Evolutionary conservation across 2,113 vertebrate species (phyloP).

Genomic region (Platysternon megacephalum): DNA sequence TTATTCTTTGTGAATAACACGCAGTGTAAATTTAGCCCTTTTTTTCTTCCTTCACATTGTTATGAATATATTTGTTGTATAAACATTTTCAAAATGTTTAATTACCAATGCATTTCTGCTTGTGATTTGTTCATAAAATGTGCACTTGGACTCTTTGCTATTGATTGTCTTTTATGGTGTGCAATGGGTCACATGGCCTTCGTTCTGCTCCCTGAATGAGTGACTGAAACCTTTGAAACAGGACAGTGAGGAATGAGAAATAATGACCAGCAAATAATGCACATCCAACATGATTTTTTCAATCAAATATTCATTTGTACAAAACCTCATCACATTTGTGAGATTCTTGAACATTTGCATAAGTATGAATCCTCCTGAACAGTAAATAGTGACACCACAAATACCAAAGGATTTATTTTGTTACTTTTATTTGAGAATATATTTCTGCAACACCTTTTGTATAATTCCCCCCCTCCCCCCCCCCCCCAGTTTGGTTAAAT

Average conservation of each 20-base stretch:
- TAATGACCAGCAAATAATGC: not conserved
- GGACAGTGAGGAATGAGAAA: not conserved
- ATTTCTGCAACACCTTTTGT: not conserved
- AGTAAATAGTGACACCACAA: fast-evolving
- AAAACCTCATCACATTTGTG: not conserved
- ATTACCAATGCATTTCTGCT: not conserved
- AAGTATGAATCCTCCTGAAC: not conserved
- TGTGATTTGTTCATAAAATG: not conserved
- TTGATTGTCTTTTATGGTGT: not conserved
- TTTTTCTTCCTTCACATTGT: conserved; percentile 7
- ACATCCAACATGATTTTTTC: not conserved
- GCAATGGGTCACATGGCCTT: not conserved
- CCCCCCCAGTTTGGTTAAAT: not conserved
- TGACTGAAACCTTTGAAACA: not conserved
- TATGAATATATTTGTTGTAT: not conserved
- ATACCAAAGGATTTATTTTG: not conserved
- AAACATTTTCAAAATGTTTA: not conserved
- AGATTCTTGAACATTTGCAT: not conserved
- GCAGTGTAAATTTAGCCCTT: not conserved
- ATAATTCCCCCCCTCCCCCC: fast-evolving
- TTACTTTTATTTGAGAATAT: not conserved
- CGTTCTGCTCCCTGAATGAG: not conserved
- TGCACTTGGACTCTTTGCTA: not conserved
- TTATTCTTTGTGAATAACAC: not conserved
- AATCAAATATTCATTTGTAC: not conserved